Percentiles rank a stretch among this genome's conserved stretches.
phyloP scores from a whole-genome alignment of 2,888 invertebrate genomes.

The Epicampocera succincta region DNA sequence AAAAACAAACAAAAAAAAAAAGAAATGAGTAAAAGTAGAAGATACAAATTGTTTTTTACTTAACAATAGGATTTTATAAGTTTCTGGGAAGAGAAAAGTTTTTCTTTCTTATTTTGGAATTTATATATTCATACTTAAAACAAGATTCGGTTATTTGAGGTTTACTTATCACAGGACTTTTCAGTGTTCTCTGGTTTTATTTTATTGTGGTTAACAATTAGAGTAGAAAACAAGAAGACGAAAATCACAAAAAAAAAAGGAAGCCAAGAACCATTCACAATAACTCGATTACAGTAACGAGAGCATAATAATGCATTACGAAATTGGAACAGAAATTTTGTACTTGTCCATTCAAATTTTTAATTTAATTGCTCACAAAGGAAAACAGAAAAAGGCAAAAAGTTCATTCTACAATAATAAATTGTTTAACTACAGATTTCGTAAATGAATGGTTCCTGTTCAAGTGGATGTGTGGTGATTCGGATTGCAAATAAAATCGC shows the following conservation, averaged over 20 bases:
- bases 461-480: not conserved
- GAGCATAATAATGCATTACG: constrained; percentile 11
- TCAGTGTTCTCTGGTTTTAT: not conserved
- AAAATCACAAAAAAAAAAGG: not conserved
- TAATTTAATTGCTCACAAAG: not conserved
- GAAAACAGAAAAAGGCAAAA: not conserved
- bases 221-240: not conserved
- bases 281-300: constrained; percentile 34
- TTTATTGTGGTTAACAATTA: not conserved
- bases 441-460: not conserved
- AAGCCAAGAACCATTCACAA: constrained; percentile 2
- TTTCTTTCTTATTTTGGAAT: constrained; percentile 2
- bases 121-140: not conserved
- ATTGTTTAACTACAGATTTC: too few species aligned
- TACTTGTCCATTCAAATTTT: not conserved
- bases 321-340: not conserved
- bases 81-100: not conserved
- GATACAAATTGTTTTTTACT: constrained; percentile 51
- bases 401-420: not conserved
- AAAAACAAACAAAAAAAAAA: too few species aligned
- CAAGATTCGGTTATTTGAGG: constrained; percentile 40
- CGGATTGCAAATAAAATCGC: too few species aligned
- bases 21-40: constrained; percentile 11
- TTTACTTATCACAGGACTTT: constrained; percentile 21
- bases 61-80: constrained; percentile 34